Percentiles rank a stretch among this genome's conserved stretches.
These are phyloP conservation scores for Ischnura elegans DNA, from an alignment of 2,888 invertebrate species.

Conservation along the genomic window DNA sequence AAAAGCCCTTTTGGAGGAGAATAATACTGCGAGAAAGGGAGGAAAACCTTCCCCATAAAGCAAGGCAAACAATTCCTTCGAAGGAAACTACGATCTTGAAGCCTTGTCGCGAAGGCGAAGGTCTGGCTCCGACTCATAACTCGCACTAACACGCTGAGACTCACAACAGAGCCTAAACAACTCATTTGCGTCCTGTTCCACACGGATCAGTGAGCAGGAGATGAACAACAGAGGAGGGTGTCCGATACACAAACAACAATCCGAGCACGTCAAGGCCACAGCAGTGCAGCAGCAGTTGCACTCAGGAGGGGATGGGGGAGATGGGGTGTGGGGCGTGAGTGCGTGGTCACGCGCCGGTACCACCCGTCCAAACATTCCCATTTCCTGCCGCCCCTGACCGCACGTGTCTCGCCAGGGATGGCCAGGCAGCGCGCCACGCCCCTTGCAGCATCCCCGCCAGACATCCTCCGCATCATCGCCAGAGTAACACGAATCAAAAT, in stretches of 20 bases:
- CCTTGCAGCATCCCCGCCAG: not conserved
- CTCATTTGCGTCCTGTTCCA: not conserved
- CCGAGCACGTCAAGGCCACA: conserved; percentile 23
- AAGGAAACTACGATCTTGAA: not conserved
- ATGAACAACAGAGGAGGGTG: not conserved
- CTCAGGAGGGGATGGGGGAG: not conserved
- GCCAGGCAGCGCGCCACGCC: not conserved
- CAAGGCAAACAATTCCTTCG: too few relatives aligned
- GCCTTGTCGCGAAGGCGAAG: not conserved
- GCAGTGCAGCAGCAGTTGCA: not conserved
- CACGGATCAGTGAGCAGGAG: not conserved
- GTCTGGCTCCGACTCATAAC: not conserved
- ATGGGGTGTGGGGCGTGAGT: too few relatives aligned
- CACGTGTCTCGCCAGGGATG: not conserved
- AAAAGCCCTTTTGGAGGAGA: too few relatives aligned
- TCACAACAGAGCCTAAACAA: not conserved
- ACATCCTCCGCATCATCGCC: too few relatives aligned
- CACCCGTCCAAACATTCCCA: not conserved
- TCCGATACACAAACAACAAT: not conserved
- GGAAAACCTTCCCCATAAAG: too few relatives aligned
- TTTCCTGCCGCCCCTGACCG: not conserved
- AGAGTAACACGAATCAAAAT: too few relatives aligned
- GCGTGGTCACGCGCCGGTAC: not conserved
- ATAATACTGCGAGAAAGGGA: too few relatives aligned
- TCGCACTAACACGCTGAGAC: not conserved